phyloP scores from a whole-genome alignment of 92 coral and sea anemone species.

The Paramuricea clavata region DNA sequence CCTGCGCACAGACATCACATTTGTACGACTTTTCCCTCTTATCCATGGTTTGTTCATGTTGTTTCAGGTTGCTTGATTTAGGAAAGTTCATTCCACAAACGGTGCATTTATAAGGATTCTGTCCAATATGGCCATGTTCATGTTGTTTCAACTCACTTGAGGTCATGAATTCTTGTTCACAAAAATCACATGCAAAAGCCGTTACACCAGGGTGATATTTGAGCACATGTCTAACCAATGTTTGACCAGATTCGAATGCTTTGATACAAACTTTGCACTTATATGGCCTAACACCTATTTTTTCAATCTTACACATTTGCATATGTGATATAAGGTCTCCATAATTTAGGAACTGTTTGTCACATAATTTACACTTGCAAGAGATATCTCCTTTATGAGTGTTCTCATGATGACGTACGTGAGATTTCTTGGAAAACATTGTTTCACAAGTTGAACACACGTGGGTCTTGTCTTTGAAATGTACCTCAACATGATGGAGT shows the following conservation, averaged over 20 bases:
- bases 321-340: no score
- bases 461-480: not conserved
- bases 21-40: not conserved
- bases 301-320: no score
- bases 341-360: no score
- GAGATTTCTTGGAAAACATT: not conserved
- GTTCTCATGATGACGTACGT: not conserved
- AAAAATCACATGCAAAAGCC: no score
- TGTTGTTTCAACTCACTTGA: not conserved
- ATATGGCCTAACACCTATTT: no score
- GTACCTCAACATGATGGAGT: not conserved
- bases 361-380: no score
- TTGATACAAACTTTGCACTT: no score
- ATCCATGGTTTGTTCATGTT: not conserved
- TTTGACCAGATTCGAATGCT: no score
- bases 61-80: not conserved
- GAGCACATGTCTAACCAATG: no score
- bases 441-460: not conserved
- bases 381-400: not conserved
- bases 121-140: not conserved
- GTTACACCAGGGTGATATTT: no score
- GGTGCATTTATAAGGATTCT: not conserved
- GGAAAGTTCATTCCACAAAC: not conserved
- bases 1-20: not conserved
- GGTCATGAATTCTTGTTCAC: not conserved